A percentile compares a stretch with the other conserved stretches of the same genome.
phyloP scores from a whole-genome alignment of 2,797 vertebrate genomes.

The Pangasius krempfi region DNA sequence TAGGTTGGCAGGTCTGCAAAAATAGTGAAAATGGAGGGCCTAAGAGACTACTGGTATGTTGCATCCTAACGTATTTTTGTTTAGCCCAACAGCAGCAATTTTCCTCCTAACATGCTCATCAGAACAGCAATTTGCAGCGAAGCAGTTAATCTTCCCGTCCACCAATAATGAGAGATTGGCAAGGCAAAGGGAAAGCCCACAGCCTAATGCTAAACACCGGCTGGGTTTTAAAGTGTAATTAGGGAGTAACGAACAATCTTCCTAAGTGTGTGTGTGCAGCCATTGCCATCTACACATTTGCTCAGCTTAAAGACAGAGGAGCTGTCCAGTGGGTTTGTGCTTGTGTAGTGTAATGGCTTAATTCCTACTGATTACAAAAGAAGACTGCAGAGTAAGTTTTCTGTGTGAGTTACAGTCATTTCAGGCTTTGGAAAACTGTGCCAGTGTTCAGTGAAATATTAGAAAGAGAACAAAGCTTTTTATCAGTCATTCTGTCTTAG shows the following conservation, averaged over 20 bases:
- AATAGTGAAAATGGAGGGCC: background rate
- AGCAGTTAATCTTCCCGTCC: constrained; percentile 23
- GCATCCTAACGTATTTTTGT: constrained; percentile 12
- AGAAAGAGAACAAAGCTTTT: constrained; percentile 20
- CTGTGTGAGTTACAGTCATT: constrained; percentile 20
- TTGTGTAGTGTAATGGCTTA: constrained; percentile 48
- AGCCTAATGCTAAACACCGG: constrained; percentile 33
- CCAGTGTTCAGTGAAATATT: constrained; percentile 32
- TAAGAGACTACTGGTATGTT: background rate
- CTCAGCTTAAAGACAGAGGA: constrained; percentile 39
- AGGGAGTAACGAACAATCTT: constrained; percentile 47
- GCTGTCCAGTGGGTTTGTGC: constrained; percentile 34
- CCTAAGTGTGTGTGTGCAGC: constrained; percentile 20
- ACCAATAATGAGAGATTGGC: constrained; percentile 34
- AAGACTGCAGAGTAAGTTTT: constrained; percentile 50
- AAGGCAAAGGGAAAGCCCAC: constrained; percentile 22
- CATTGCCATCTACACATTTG: constrained; percentile 1
- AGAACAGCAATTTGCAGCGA: constrained; percentile 21
- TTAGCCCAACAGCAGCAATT: background rate
- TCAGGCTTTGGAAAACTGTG: constrained; percentile 16
- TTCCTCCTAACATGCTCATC: background rate
- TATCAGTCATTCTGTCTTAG: constrained; percentile 16
- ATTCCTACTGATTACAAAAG: constrained; percentile 65
- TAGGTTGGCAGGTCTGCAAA: background rate
- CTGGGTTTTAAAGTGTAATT: constrained; percentile 44